These are phyloP conservation scores for Geococcyx californianus DNA, from an alignment of 2,113 vertebrate genomes.

Conservation along the genomic window DNA sequence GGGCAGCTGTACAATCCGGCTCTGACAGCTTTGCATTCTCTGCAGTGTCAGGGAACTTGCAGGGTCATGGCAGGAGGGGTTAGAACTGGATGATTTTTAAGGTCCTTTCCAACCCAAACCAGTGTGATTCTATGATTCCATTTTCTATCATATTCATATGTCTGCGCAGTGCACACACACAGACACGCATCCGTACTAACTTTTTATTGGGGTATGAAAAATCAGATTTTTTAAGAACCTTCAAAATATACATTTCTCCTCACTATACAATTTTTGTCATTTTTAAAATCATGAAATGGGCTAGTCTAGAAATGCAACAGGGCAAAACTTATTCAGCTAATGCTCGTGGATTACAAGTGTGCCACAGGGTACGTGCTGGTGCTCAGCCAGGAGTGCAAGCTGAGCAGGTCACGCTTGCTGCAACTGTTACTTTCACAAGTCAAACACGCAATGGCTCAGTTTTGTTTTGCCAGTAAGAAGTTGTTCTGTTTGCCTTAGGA, in stretches of 20 bases:
- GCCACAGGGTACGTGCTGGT: neutral
- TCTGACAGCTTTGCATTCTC: neutral
- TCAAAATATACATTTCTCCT: neutral
- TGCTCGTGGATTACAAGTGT: accelerated
- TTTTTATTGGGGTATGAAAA: neutral
- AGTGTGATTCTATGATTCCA: too few relatives aligned
- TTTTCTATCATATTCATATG: neutral
- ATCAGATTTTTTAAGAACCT: neutral
- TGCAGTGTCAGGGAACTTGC: too few relatives aligned
- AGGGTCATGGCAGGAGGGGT: too few relatives aligned
- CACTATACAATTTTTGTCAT: neutral
- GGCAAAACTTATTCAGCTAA: neutral
- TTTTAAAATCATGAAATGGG: neutral
- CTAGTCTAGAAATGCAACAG: neutral
- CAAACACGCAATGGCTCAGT: neutral
- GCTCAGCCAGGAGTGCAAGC: neutral
- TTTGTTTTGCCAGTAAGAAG: neutral
- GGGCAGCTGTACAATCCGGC: accelerated
- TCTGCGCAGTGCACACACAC: neutral
- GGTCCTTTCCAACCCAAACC: too few relatives aligned
- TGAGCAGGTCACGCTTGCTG: accelerated
- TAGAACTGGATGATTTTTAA: too few relatives aligned
- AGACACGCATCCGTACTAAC: too few relatives aligned
- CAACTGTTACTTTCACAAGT: neutral
- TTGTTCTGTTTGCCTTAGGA: neutral